phyloP scores from a whole-genome alignment of 2,113 vertebrate species.

The Emydocephalus ijimae region DNA sequence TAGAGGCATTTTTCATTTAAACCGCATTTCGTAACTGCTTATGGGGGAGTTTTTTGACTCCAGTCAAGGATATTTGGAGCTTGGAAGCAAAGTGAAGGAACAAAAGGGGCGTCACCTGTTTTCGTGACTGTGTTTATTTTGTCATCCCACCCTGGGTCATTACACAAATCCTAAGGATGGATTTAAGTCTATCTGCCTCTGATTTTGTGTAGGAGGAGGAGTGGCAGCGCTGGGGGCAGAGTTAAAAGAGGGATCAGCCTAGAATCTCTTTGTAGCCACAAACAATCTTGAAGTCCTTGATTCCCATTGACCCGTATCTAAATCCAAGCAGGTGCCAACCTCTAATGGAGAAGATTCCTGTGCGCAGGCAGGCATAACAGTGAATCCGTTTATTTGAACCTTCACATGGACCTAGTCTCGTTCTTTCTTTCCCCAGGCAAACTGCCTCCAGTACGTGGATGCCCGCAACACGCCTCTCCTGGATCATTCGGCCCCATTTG shows the following conservation, averaged over 20 bases:
- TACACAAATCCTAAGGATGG: not conserved
- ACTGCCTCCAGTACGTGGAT: constrained; percentile 90
- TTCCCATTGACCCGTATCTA: not conserved
- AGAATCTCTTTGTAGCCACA: not conserved
- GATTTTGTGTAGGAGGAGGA: not conserved
- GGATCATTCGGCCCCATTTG: constrained; percentile 90
- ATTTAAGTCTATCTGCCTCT: not conserved
- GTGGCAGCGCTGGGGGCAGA: not conserved
- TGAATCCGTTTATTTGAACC: not conserved
- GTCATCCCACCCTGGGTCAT: too few species aligned
- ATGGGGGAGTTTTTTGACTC: too few species aligned
- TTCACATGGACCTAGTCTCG: not conserved
- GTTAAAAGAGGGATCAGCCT: not conserved
- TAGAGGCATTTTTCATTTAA: too few species aligned
- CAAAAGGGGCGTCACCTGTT: too few species aligned
- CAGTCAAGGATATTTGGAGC: too few species aligned
- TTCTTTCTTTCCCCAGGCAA: constrained; percentile 68
- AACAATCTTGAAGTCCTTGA: not conserved
- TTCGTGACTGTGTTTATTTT: too few species aligned
- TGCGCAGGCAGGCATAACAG: too few species aligned
- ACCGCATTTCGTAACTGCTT: too few species aligned
- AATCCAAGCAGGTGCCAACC: not conserved
- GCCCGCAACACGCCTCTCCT: constrained; percentile 87
- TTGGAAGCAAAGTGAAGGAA: too few species aligned
- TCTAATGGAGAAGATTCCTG: not conserved